Evolutionary conservation across 2,888 invertebrate genomes (phyloP).

Genomic region (Erpobdella octoculata): DNA sequence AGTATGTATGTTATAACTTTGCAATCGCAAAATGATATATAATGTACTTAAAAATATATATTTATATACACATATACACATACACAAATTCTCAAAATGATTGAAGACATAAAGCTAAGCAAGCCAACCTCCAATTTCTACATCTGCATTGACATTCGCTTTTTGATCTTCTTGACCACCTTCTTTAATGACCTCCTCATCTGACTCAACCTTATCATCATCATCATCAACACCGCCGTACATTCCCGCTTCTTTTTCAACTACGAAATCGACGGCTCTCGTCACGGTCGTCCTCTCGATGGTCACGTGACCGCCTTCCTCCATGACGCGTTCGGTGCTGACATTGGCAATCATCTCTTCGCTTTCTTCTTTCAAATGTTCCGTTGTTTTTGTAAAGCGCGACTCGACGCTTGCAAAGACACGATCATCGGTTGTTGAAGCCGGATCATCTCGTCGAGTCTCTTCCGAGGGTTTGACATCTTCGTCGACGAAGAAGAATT

Average conservation of each 20-base stretch:
- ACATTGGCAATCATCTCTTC: background rate
- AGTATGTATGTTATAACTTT: too few species aligned
- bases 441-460: too few species aligned
- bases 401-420: background rate
- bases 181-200: too few species aligned
- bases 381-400: background rate
- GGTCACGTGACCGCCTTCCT: background rate
- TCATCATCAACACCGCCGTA: background rate
- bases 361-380: background rate
- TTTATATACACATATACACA: too few species aligned
- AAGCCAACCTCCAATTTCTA: too few species aligned
- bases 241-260: background rate
- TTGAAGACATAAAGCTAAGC: too few species aligned
- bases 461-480: background rate
- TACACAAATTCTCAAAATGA: too few species aligned
- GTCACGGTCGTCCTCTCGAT: background rate
- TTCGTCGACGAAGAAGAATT: background rate
- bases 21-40: too few species aligned
- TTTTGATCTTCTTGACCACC: background rate
- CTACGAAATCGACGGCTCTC: background rate
- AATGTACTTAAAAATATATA: too few species aligned
- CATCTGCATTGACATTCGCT: too few species aligned
- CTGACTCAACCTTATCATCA: constrained; percentile 32
- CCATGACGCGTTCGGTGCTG: background rate
- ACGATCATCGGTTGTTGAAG: too few species aligned